Evolutionary conservation across 2,113 vertebrate genomes (phyloP).

Genomic region (Argyrosomus japonicus): DNA sequence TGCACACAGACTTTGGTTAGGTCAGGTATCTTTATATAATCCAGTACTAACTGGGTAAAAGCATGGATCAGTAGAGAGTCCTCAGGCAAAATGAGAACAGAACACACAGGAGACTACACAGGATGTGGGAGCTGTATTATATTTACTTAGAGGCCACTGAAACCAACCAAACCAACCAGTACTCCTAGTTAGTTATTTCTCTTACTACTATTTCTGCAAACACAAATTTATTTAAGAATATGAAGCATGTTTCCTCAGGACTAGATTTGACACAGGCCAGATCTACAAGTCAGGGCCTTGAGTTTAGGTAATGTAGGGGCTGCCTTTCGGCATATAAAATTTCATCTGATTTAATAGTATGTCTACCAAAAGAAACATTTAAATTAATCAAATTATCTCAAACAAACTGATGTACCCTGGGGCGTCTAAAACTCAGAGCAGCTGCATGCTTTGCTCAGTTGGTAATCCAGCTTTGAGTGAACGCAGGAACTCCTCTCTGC

Average conservation of each 20-base stretch:
- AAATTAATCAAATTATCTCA: background rate
- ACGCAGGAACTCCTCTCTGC: constrained; percentile 40
- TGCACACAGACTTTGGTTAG: background rate
- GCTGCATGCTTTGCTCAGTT: background rate
- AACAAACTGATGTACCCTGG: background rate
- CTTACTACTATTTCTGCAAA: background rate
- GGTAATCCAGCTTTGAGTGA: background rate
- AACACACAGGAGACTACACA: background rate
- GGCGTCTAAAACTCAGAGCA: background rate
- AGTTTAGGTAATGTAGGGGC: background rate
- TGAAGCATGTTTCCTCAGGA: background rate
- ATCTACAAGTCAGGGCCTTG: background rate
- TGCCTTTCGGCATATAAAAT: background rate
- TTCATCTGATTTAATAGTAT: background rate
- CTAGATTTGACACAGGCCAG: background rate
- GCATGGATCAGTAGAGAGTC: background rate
- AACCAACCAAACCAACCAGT: background rate
- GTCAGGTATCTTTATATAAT: background rate
- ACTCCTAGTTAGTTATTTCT: background rate
- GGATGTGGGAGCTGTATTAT: background rate
- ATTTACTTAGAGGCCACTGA: background rate
- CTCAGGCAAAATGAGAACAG: background rate
- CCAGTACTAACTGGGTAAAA: background rate
- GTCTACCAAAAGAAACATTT: background rate
- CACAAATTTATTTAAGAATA: background rate